Evolutionary conservation across 2,888 invertebrate genomes (phyloP).

Genomic region (Drosophila lacicola): DNA sequence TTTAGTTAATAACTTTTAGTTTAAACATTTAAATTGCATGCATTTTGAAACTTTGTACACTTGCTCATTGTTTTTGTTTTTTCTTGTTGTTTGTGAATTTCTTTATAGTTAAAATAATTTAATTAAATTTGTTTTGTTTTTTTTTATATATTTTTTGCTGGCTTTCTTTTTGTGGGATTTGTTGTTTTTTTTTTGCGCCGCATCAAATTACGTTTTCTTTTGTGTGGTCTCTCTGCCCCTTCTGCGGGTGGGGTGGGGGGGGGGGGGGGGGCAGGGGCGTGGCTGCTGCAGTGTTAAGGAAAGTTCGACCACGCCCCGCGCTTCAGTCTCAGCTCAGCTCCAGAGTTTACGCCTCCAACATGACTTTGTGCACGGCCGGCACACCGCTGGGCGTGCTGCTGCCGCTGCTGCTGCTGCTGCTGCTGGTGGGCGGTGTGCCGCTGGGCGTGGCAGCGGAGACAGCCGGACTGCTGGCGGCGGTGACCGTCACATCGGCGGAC

Average conservation of each 20-base stretch:
- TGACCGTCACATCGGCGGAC: conserved; percentile 84
- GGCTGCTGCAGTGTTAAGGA: conserved; percentile 47
- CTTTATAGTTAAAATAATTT: conserved; percentile 62
- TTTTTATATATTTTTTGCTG: conserved; percentile 14
- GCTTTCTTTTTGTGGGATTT: conserved; percentile 17
- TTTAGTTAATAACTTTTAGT: conserved; percentile 77
- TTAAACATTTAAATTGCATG: conserved; percentile 81
- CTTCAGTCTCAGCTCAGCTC: conserved; percentile 28
- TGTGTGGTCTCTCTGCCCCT: conserved; percentile 1
- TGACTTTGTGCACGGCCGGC: conserved; percentile 86
- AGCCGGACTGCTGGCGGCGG: conserved; percentile 74
- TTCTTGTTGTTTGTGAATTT: conserved; percentile 39
- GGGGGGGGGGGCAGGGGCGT: conserved; percentile 5
- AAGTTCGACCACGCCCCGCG: conserved; percentile 33
- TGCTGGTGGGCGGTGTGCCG: conserved; percentile 61
- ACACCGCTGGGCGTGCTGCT: conserved; percentile 45
- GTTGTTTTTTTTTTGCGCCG: conserved; percentile 3
- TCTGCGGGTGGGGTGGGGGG: neutral
- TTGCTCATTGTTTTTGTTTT: conserved; percentile 55
- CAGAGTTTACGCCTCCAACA: conserved; percentile 88
- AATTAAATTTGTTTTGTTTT: conserved; percentile 34
- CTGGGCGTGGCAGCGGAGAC: conserved; percentile 52
- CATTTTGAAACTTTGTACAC: conserved; percentile 77
- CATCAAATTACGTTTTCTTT: conserved; percentile 39
- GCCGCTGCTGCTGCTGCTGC: conserved; percentile 44